Conservation (phyloP, 2,888 invertebrate species). For the Salticus scenicus region DNA sequence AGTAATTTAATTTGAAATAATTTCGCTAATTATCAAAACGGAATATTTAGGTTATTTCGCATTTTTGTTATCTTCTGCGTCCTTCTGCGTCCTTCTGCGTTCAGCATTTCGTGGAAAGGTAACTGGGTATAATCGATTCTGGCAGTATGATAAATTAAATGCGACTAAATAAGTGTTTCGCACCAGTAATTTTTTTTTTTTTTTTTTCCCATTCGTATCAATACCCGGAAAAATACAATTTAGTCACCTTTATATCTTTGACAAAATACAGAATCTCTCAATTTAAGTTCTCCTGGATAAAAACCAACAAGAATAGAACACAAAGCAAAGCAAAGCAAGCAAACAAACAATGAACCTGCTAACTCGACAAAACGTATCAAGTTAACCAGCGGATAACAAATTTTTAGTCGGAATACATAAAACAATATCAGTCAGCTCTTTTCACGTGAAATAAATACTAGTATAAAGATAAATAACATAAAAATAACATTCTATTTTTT, state of each 20-base stretch:
- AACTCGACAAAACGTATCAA: background rate
- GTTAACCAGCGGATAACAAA: conserved; percentile 27
- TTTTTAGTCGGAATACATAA: conserved; percentile 46
- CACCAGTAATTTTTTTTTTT: background rate
- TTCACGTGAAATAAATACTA: conserved; percentile 27
- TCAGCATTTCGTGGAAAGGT: no score
- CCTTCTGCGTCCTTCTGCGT: no score
- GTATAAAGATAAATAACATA: conserved; percentile 21
- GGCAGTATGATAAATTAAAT: no score
- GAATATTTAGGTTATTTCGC: no score
- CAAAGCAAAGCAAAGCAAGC: no score
- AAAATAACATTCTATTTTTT: background rate
- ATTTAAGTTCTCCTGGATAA: background rate
- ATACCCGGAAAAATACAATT: background rate
- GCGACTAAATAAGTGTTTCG: background rate
- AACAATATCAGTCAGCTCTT: conserved; percentile 60
- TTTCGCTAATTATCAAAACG: no score
- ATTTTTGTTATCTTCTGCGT: no score
- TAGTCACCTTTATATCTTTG: background rate
- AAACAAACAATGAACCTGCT: background rate
- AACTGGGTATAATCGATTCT: no score
- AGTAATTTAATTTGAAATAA: no score
- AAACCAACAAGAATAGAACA: background rate
- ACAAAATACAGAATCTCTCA: background rate
- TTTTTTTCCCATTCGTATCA: background rate